Conservation (phyloP, 2,888 invertebrate species). For the Argynnis bischoffii region DNA sequence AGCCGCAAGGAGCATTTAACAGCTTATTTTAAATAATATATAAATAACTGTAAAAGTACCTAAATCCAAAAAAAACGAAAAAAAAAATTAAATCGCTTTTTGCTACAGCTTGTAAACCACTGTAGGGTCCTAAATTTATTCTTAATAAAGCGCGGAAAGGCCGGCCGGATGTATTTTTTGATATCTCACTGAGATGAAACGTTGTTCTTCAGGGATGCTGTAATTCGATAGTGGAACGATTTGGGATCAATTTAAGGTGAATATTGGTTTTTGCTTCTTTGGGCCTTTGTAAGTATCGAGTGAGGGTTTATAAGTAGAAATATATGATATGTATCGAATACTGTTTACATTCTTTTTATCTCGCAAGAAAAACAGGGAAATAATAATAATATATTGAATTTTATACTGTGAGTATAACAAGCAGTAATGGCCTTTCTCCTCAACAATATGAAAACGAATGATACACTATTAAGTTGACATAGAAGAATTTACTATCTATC, state of each 20-base stretch:
- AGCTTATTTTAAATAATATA: no score
- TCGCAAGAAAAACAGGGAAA: no score
- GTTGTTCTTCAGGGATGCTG: conserved; percentile 58
- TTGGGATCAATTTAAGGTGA: conserved; percentile 43
- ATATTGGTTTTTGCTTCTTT: conserved; percentile 24
- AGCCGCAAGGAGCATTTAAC: no score
- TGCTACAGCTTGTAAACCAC: conserved; percentile 45
- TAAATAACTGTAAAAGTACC: no score
- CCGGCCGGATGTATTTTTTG: conserved; percentile 74
- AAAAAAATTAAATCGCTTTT: conserved; percentile 26
- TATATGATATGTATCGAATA: neutral
- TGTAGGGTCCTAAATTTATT: conserved; percentile 77
- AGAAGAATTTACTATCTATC: no score
- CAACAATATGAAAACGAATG: no score
- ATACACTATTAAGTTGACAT: no score
- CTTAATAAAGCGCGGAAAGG: conserved; percentile 78
- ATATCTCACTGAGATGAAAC: conserved; percentile 72
- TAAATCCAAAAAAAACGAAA: neutral
- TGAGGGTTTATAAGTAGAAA: neutral
- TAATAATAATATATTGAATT: no score
- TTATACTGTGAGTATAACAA: no score
- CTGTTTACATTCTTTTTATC: no score
- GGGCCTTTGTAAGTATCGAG: conserved; percentile 3
- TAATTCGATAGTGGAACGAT: conserved; percentile 43
- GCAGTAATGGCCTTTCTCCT: no score